A percentile compares a stretch with the other conserved stretches of the same genome.
phyloP scores from a whole-genome alignment of 35 echinoderm and acorn worm genomes.

The Patiria miniata region DNA sequence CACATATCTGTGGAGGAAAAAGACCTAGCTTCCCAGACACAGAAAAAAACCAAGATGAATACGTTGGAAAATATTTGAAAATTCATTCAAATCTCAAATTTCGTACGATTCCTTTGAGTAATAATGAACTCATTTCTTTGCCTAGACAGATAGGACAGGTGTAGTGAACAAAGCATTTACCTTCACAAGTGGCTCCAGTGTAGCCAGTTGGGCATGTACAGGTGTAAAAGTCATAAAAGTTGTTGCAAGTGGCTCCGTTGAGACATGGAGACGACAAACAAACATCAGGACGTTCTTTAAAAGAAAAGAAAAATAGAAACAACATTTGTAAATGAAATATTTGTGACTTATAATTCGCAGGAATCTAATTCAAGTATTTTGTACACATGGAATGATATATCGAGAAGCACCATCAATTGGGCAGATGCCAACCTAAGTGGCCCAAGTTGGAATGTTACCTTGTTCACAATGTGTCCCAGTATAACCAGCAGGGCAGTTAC shows the following conservation, averaged over 20 bases:
- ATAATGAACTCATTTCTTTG: background rate
- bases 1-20: too few species aligned
- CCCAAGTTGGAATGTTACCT: too few species aligned
- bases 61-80: too few species aligned
- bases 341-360: too few species aligned
- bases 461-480: slow-evolving; percentile 62
- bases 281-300: background rate
- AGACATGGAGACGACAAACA: slow-evolving; percentile 55
- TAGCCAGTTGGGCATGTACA: slow-evolving; percentile 10
- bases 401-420: background rate
- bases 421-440: too few species aligned
- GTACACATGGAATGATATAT: background rate
- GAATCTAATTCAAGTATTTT: too few species aligned
- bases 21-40: too few species aligned
- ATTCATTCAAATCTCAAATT: too few species aligned
- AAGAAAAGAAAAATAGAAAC: background rate
- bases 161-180: background rate
- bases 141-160: background rate
- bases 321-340: too few species aligned
- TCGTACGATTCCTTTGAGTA: too few species aligned
- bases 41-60: too few species aligned
- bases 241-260: slow-evolving; percentile 45
- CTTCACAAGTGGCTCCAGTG: slow-evolving; percentile 34
- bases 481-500: slow-evolving; percentile 57
- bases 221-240: background rate